Evolutionary conservation across 2,888 invertebrate genomes (phyloP).

Genomic region (Drosophila prostipennis): DNA sequence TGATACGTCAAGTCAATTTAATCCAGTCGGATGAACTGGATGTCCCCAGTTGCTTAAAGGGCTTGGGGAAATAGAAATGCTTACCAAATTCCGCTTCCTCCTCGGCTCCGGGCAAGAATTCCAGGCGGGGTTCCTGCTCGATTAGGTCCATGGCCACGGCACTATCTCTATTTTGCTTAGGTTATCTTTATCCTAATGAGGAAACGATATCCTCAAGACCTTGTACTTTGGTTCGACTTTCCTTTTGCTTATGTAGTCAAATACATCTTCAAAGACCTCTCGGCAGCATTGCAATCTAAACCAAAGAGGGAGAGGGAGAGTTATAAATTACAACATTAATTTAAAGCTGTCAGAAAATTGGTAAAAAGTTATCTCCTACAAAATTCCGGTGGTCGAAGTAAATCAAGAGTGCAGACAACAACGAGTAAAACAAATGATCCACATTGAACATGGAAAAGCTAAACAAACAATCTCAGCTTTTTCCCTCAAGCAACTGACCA

Average conservation of each 20-base stretch:
- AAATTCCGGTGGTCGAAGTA: neutral
- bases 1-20: conserved; percentile 6
- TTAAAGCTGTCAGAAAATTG: neutral
- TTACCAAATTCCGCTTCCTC: conserved; percentile 83
- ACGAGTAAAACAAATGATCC: conserved; percentile 3
- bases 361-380: neutral
- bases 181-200: conserved; percentile 10
- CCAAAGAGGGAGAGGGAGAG: neutral
- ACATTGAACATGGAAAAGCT: conserved; percentile 8
- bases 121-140: conserved; percentile 53
- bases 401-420: conserved; percentile 11
- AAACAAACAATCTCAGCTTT: conserved; percentile 3
- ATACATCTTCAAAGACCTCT: conserved; percentile 53
- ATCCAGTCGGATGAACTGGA: conserved; percentile 3
- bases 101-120: conserved; percentile 66
- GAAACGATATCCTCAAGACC: neutral
- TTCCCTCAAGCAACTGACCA: neutral
- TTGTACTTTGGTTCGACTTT: neutral
- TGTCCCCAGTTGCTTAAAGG: conserved; percentile 10
- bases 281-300: conserved; percentile 27
- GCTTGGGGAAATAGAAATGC: conserved; percentile 38
- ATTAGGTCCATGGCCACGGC: conserved; percentile 58
- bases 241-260: conserved; percentile 42
- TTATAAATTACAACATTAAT: conserved; percentile 6
- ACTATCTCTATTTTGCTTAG: conserved; percentile 1